These are phyloP conservation scores for Poeciliopsis turneri DNA, from an alignment of 2,797 vertebrate genomes.

Conservation along the genomic window DNA sequence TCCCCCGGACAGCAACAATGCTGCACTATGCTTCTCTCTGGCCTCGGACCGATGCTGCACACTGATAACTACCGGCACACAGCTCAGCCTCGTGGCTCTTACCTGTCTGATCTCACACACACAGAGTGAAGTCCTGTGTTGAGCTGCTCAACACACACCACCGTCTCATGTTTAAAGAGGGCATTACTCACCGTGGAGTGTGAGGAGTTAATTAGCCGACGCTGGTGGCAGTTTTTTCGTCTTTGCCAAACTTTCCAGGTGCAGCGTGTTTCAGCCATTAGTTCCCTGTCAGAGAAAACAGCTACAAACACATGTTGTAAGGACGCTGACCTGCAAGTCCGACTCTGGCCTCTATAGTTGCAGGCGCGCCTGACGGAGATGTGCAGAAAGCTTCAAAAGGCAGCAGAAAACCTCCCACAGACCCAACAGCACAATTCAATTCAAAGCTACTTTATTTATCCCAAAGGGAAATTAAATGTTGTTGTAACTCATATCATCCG, in stretches of 20 bases:
- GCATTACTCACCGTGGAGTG: conserved; percentile 16
- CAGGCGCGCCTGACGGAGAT: neutral
- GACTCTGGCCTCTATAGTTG: neutral
- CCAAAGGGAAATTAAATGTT: neutral
- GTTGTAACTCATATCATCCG: neutral
- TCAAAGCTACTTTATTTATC: neutral
- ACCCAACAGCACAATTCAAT: neutral
- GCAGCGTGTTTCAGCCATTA: conserved; percentile 13
- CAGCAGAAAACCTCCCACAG: neutral
- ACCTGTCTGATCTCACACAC: conserved; percentile 47
- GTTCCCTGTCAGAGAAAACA: conserved; percentile 3
- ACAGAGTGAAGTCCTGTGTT: conserved; percentile 7
- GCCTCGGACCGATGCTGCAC: conserved; percentile 52
- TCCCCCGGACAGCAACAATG: conserved; percentile 67
- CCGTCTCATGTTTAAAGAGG: conserved; percentile 24
- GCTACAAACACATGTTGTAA: neutral
- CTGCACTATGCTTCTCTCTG: conserved; percentile 55
- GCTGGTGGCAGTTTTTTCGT: conserved; percentile 14
- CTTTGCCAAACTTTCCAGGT: conserved; percentile 28
- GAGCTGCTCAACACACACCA: conserved; percentile 30
- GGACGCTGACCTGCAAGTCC: neutral
- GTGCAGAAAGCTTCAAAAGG: neutral
- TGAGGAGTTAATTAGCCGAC: conserved; percentile 40
- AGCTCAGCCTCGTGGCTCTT: conserved; percentile 35
- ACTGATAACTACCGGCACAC: conserved; percentile 47